A percentile compares a stretch with the other conserved stretches of the same genome.
Evolutionary conservation across 2,113 vertebrate genomes (phyloP).

Genomic region (Gymnarchus niloticus): DNA sequence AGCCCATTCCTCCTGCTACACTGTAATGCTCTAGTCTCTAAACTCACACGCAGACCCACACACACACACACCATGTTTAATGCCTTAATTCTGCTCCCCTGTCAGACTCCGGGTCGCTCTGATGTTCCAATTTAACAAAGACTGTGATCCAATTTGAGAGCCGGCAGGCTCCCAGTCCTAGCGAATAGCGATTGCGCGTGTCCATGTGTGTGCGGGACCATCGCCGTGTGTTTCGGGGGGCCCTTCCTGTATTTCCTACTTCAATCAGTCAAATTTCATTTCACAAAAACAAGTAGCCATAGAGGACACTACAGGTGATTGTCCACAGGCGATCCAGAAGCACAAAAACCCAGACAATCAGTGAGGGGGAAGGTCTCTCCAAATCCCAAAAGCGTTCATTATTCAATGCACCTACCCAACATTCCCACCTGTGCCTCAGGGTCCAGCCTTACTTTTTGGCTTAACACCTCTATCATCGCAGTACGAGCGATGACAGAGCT

Average conservation of each 20-base stretch:
- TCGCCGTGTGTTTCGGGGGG: background rate
- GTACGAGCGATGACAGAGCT: background rate
- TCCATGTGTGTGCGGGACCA: background rate
- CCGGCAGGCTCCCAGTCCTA: conserved; percentile 50
- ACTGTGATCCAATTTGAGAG: conserved; percentile 61
- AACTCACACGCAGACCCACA: background rate
- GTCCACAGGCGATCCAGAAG: background rate
- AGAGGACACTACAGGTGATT: background rate
- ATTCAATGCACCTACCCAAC: background rate
- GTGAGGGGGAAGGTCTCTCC: background rate
- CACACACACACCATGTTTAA: conserved; percentile 59
- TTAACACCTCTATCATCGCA: background rate
- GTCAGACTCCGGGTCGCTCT: conserved; percentile 60
- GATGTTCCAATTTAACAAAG: conserved; percentile 62
- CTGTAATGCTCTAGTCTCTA: background rate
- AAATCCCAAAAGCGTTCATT: background rate
- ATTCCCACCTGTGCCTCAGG: background rate
- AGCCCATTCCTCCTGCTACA: background rate
- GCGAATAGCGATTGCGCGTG: background rate
- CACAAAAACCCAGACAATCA: background rate
- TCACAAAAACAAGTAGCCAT: background rate
- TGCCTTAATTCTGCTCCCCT: conserved; percentile 59
- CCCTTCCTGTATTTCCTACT: background rate
- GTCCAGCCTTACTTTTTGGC: background rate
- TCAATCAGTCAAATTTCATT: background rate